Evolutionary conservation across 2,888 invertebrate species (phyloP).

Genomic region (Agrochola litura): DNA sequence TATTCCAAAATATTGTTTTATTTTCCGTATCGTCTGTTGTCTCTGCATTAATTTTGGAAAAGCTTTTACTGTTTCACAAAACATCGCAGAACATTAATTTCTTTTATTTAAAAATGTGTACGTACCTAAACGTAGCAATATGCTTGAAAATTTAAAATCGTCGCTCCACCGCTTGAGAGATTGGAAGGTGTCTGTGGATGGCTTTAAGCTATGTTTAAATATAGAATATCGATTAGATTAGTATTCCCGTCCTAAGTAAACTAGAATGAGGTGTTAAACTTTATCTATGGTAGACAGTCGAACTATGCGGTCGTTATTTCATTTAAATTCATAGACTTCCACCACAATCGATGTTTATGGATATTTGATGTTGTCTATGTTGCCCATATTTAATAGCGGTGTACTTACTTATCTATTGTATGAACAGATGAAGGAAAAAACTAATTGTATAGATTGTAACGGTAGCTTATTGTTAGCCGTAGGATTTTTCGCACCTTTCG

Average conservation of each 20-base stretch:
- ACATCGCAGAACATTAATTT: conserved; percentile 10
- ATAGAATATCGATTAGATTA: conserved; percentile 55
- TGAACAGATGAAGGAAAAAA: neutral
- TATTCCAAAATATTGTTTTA: neutral
- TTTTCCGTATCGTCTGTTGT: neutral
- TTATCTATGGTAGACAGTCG: conserved; percentile 47
- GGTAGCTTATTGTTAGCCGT: neutral
- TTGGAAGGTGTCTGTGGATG: conserved; percentile 15
- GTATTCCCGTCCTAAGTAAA: conserved; percentile 54
- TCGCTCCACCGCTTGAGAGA: neutral
- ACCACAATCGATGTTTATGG: conserved; percentile 26
- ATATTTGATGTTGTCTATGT: conserved; percentile 33
- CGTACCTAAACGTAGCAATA: conserved; percentile 8
- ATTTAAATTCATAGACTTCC: conserved; percentile 33
- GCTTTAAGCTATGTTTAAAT: conserved; percentile 22
- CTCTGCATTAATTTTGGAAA: conserved; percentile 1
- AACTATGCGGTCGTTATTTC: conserved; percentile 21
- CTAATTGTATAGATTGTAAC: neutral
- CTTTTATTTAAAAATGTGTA: conserved; percentile 1
- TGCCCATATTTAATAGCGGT: conserved; percentile 5
- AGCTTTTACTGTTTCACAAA: conserved; percentile 3
- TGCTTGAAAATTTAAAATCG: neutral
- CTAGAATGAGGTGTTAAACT: conserved; percentile 22
- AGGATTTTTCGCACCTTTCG: neutral
- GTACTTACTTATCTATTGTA: too few species aligned